phyloP scores from a whole-genome alignment of 2,113 vertebrate species.

The Odontesthes bonariensis region DNA sequence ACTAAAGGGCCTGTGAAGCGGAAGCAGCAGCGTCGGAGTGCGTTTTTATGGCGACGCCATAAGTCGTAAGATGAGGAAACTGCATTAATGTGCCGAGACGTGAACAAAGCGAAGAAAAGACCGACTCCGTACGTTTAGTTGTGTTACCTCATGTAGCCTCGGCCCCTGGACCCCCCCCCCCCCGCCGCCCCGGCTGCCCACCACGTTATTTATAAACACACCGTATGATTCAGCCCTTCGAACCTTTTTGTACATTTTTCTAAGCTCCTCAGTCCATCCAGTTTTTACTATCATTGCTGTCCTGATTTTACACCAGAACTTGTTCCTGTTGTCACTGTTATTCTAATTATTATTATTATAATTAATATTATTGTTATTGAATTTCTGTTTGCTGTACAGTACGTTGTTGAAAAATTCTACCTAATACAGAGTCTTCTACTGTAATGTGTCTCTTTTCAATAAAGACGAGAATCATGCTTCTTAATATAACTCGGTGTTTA shows the following conservation, averaged over 20 bases:
- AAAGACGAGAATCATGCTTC: conserved; percentile 88
- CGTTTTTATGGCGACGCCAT: too few relatives aligned
- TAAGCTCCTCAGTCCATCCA: conserved; percentile 42
- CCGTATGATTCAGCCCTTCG: conserved; percentile 64
- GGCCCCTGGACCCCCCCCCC: conserved; percentile 59
- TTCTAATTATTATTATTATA: conserved; percentile 78
- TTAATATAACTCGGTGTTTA: conserved; percentile 58
- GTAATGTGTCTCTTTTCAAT: conserved; percentile 95
- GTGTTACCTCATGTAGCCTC: conserved; percentile 88
- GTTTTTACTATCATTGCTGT: conserved; percentile 49
- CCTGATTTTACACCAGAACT: conserved; percentile 71
- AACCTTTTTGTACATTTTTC: conserved; percentile 65
- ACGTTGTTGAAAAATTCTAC: conserved; percentile 87
- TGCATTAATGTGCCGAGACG: background rate
- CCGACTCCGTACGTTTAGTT: conserved; percentile 34
- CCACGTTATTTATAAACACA: conserved; percentile 90
- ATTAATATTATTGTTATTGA: conserved; percentile 65
- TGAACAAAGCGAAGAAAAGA: conserved; percentile 11
- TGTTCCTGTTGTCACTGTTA: conserved; percentile 73
- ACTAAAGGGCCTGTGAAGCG: too few relatives aligned
- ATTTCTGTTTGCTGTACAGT: conserved; percentile 92
- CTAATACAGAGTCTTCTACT: conserved; percentile 86
- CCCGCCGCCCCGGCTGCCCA: conserved; percentile 56
- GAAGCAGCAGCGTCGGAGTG: too few relatives aligned
- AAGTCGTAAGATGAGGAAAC: background rate